Evolutionary conservation across 1,140 invertebrate species (phyloP).

Genomic region (Tribolium madens): DNA sequence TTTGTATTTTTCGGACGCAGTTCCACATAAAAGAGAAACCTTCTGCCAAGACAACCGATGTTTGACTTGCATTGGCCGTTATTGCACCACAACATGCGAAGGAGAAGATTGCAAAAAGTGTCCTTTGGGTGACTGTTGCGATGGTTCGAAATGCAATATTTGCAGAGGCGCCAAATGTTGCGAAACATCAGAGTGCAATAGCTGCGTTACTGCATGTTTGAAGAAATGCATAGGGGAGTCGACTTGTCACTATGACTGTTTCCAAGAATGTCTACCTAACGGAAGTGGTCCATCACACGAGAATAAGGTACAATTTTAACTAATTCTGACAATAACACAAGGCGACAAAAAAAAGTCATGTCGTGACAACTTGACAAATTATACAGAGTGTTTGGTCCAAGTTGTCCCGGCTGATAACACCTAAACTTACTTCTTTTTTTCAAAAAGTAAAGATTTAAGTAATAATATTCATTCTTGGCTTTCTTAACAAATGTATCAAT

Average conservation of each 20-base stretch:
- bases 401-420: no score
- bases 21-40: neutral
- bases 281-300: neutral
- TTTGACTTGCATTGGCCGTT: constrained; percentile 32
- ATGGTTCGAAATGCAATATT: constrained; percentile 27
- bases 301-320: neutral
- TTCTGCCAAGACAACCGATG: constrained; percentile 26
- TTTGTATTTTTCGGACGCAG: neutral
- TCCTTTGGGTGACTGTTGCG: constrained; percentile 26
- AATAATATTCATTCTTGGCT: no score
- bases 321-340: neutral
- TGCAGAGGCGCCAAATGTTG: constrained; percentile 28
- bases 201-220: neutral
- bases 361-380: no score
- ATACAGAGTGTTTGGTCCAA: no score
- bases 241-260: constrained; percentile 39
- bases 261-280: constrained; percentile 11
- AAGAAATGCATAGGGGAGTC: neutral
- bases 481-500: no score
- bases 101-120: constrained; percentile 12
- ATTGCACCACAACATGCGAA: constrained; percentile 29
- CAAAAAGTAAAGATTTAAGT: no score
- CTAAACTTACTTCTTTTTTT: no score
- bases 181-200: constrained; percentile 10
- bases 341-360: no score